phyloP scores from a whole-genome alignment of 2,888 invertebrate genomes.

The Neoitamus cyanurus region DNA sequence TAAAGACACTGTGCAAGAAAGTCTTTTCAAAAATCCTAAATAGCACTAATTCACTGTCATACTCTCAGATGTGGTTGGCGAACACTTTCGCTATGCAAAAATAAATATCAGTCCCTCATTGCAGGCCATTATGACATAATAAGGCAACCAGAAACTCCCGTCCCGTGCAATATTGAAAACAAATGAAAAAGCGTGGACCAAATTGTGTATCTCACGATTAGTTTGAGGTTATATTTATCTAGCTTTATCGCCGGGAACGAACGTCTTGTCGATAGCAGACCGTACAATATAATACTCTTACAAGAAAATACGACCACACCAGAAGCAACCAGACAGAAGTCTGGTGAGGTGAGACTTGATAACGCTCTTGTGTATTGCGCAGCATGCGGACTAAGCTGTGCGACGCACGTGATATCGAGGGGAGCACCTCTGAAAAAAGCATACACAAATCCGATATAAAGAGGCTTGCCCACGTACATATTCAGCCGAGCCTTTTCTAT shows the following conservation, averaged over 20 bases:
- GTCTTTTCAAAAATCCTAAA: not conserved
- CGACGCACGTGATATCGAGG: not conserved
- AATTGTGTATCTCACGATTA: not conserved
- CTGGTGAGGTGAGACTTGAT: not conserved
- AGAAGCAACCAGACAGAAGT: not conserved
- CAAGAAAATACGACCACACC: not conserved
- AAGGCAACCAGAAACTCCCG: not conserved
- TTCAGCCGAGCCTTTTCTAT: not conserved
- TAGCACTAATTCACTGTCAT: conserved; percentile 12
- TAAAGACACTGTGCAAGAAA: not conserved
- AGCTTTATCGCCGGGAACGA: not conserved
- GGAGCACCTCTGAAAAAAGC: not conserved
- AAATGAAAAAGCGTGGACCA: not conserved
- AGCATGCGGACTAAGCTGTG: not conserved
- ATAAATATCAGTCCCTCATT: not conserved
- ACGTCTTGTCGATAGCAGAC: not conserved
- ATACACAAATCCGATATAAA: not conserved
- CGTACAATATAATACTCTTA: not conserved
- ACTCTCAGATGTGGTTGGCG: not conserved
- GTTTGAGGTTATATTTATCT: not conserved
- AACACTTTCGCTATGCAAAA: not conserved
- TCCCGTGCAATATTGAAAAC: not conserved
- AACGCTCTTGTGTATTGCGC: not conserved
- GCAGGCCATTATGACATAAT: not conserved
- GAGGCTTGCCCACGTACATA: not conserved